Base-by-base conservation (phyloP, 2,113 vertebrate genomes). In the Ammodytes marinus region DNA sequence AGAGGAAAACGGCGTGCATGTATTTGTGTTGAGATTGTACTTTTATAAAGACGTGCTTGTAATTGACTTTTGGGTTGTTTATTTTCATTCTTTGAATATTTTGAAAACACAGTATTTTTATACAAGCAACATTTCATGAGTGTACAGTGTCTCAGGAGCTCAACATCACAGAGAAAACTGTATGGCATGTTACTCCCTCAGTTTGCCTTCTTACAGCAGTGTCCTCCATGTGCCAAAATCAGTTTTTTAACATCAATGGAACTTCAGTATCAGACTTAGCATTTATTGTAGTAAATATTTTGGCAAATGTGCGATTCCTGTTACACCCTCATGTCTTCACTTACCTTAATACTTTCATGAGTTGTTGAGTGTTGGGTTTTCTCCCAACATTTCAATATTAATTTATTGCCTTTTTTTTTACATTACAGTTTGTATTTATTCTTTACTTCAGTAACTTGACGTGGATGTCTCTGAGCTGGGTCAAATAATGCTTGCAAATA, bases 31-130 rank as follows among this genome's bases (percentile, higher is more conserved):
- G 65, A 85, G 59, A 84, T 80, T 82, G 52, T 89, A 82, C 83
- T 88, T 91, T 91, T 91, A 80, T 79, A 87, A 86, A 91, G 60
- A 88, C 9, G 64, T 91, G 88, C 78, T 92, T 91, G 80, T 91
- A 70, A 83, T 74, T 88, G 76, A 85, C 50, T 68, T 58, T 75
- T 67, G 72, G 79, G 91, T 79, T 69, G 84, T 79, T 79, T 80
- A 80, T 89, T 89, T 90, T 85, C 84, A 86, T 86, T 89, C 82
- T 86, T 90, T 72, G 71, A 86, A 90, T 88, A 85, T 90, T 27
- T 78, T 82, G 72, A 89, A 85, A 91, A 86, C 75, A 43, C 76
- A 89, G 84, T 93, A 94, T 93, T 94, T 94, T 94, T 94, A 84
- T 94, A 93, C 76, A 76, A 88, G 69, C 74, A 74, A 74, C 64